Conservation (phyloP, 64 coral and sea anemone genomes). For the Pocillopora damicornis region DNA sequence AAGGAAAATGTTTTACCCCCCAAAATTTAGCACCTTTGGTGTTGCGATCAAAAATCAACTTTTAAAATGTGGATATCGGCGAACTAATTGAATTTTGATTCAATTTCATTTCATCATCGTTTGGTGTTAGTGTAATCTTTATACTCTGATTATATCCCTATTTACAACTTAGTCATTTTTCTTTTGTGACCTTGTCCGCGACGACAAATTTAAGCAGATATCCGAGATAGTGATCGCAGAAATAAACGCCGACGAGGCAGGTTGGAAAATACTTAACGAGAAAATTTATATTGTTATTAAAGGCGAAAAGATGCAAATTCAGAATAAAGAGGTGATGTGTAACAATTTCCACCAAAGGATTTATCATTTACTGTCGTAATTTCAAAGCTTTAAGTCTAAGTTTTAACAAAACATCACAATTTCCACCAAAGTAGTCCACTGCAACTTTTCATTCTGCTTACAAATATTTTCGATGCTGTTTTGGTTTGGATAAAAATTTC, state of each 20-base stretch:
- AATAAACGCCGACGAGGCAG: neutral
- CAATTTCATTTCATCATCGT: neutral
- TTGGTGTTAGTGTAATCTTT: neutral
- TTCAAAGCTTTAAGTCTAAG: no score
- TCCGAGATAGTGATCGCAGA: neutral
- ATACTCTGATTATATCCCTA: neutral
- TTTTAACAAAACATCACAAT: no score
- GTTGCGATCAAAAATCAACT: neutral
- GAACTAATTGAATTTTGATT: neutral
- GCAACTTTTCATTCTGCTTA: no score
- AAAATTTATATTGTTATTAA: neutral
- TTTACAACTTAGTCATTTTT: neutral
- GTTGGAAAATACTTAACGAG: neutral
- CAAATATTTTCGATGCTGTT: no score
- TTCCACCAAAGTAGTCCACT: no score
- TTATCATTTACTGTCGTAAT: no score
- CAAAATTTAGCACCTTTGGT: neutral
- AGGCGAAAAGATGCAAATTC: neutral
- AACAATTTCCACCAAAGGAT: neutral
- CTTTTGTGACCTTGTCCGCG: neutral
- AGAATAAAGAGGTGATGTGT: neutral
- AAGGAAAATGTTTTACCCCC: neutral
- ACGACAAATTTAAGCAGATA: neutral
- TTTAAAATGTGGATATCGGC: neutral
- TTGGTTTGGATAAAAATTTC: no score